Percentiles rank a stretch among this genome's conserved stretches.
These are phyloP conservation scores for Anguilla marmorata DNA, from an alignment of 2,797 vertebrate genomes.

Conservation along the genomic window DNA sequence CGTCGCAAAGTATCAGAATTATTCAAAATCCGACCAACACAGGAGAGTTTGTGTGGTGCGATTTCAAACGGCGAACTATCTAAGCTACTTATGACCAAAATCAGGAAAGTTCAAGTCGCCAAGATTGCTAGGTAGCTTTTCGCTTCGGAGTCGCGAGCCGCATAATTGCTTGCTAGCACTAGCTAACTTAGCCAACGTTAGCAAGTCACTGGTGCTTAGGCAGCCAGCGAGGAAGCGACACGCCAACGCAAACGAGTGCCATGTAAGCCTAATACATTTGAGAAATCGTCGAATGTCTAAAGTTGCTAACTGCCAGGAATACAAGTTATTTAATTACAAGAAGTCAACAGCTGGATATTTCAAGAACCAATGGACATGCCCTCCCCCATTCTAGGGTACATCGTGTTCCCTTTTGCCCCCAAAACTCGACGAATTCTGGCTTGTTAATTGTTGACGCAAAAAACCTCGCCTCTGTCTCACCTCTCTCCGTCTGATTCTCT, in stretches of 20 bases:
- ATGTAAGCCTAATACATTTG: not conserved
- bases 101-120: not conserved
- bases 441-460: conserved; percentile 5
- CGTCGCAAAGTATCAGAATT: not conserved
- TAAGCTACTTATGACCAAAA: not conserved
- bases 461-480: conserved; percentile 5
- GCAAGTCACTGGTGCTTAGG: not conserved
- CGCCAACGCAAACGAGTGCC: not conserved
- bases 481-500: conserved; percentile 9
- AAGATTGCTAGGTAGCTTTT: not conserved
- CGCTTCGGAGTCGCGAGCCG: not conserved
- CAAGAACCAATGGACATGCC: not conserved
- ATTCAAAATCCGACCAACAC: not conserved
- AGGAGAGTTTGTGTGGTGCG: not conserved
- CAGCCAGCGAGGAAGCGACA: not conserved
- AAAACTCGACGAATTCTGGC: conserved; percentile 4
- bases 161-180: not conserved
- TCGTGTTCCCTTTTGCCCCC: not conserved
- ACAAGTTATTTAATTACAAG: not conserved
- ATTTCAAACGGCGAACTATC: not conserved
- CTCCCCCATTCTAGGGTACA: not conserved
- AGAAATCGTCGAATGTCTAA: not conserved
- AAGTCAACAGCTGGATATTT: not conserved
- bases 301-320: not conserved
- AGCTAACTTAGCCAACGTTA: not conserved